Evolutionary conservation across 2,888 invertebrate species (phyloP), one percentile per base, ranked within the genome.

Genomic region (Leucophenga maculata): DNA sequence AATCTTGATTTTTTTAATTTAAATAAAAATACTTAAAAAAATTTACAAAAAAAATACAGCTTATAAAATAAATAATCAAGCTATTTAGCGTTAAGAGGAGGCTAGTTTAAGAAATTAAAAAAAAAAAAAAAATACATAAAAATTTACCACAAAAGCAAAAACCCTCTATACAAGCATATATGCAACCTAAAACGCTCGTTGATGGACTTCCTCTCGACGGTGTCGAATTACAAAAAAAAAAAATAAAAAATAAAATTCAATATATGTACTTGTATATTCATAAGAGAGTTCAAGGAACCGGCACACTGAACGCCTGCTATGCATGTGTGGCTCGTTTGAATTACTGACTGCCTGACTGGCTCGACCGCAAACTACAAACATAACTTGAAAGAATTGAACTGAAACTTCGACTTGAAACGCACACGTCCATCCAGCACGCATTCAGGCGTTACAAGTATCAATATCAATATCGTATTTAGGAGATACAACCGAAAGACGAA

Each of bases 151-250:
- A 39, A 31, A 48, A 70, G 67, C 14, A 65, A 50, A 48, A 16
- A 46, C 18, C 13, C 8, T 16, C 48, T 48, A 60, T 46, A 46
- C 73, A 70, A 77, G 71, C 70, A 70, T 60, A 72, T 66, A 62
- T 74, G 78, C 75, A 79, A 79, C 71, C 72, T 72, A 72, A 78
- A 68, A 71, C 72, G 69, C 71, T 73, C 73, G 70, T 72, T 73
- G 74, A 70, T 72, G 74, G 60, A 69, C 65, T 66, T 57, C 67
- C 69, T 62, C 69, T 70, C 65, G 70, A 65, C 60, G 79, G 80
- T 82, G 75, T 81, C 82, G 72, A 76, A 77, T 82, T 75, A 80
- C 81, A 75, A 71, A 22, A 32, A 69, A 72, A 70, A 72, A 74
- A 66, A 66, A 67, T 54, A 54, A n/a, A 20, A 64, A 48, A 22